Evolutionary conservation across 2,888 invertebrate genomes (phyloP).

Genomic region (Fragum sueziense): DNA sequence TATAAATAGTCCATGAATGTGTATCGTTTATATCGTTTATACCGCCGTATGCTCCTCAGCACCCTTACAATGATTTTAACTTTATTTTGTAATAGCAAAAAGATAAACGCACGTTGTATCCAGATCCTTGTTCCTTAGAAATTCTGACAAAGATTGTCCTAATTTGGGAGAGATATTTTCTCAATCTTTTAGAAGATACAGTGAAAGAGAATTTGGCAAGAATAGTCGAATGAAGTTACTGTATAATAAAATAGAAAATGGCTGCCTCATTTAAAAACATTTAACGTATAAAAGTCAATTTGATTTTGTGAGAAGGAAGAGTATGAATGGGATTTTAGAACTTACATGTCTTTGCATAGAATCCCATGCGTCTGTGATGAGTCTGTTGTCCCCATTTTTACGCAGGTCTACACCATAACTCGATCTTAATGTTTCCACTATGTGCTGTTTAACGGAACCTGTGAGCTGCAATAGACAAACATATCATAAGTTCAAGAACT

Average conservation of each 20-base stretch:
- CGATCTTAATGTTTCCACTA: constrained; percentile 63
- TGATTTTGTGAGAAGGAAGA: too few relatives aligned
- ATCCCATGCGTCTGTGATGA: constrained; percentile 78
- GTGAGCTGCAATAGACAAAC: constrained; percentile 65
- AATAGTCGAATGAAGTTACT: neutral
- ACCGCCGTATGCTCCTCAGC: constrained; percentile 72
- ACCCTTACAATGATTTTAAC: too few relatives aligned
- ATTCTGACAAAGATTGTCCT: neutral
- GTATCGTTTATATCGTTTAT: constrained; percentile 60
- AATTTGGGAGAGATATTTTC: too few relatives aligned
- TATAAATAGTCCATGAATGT: constrained; percentile 72
- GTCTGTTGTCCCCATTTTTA: constrained; percentile 69
- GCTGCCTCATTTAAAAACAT: too few relatives aligned
- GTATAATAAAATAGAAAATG: too few relatives aligned
- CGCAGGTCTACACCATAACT: constrained; percentile 72
- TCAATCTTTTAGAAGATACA: too few relatives aligned
- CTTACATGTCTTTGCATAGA: constrained; percentile 78
- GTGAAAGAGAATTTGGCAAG: neutral
- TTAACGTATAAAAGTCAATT: too few relatives aligned
- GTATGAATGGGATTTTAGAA: too few relatives aligned
- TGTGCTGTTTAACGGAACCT: constrained; percentile 61
- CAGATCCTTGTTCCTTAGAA: neutral
- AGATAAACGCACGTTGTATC: too few relatives aligned
- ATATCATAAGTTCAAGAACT: too few relatives aligned
- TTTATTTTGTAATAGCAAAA: too few relatives aligned